These are phyloP conservation scores for Adineta ricciae DNA, from an alignment of 2,888 invertebrate genomes.

Conservation along the genomic window DNA sequence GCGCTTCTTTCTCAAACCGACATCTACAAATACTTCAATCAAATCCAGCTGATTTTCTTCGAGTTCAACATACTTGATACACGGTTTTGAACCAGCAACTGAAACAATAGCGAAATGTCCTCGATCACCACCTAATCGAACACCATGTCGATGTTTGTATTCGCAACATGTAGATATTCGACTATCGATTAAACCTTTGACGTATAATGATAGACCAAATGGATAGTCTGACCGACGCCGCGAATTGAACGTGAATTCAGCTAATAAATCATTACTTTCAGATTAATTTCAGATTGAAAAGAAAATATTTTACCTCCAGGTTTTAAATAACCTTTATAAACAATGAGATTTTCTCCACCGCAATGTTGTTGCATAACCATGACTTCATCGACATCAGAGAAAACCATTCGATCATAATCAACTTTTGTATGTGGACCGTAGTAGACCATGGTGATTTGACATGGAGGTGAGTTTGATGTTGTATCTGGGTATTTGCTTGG, in stretches of 20 bases:
- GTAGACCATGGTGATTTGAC: not conserved
- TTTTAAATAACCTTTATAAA: not conserved
- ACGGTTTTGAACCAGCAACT: not conserved
- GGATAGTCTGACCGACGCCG: not conserved
- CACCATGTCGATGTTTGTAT: constrained; percentile 22
- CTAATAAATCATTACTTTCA: not conserved
- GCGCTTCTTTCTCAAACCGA: not conserved
- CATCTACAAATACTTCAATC: not conserved
- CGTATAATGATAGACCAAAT: constrained; percentile 14
- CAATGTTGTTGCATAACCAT: constrained; percentile 21
- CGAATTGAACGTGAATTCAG: not conserved
- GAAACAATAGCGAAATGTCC: not conserved
- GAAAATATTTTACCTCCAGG: not conserved
- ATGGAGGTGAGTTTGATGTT: not conserved
- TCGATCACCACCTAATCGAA: not conserved
- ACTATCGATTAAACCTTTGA: not conserved
- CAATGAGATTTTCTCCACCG: not conserved
- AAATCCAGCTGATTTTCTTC: not conserved
- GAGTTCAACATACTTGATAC: not conserved
- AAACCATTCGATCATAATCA: not conserved
- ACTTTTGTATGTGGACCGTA: constrained; percentile 23
- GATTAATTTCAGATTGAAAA: not conserved
- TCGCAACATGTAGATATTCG: constrained; percentile 21
- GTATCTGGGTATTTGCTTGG: not conserved
- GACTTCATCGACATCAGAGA: not conserved